A percentile compares a stretch with the other conserved stretches of the same genome.
phyloP scores from a whole-genome alignment of 2,113 vertebrate species.

The Amphiprion ocellaris region DNA sequence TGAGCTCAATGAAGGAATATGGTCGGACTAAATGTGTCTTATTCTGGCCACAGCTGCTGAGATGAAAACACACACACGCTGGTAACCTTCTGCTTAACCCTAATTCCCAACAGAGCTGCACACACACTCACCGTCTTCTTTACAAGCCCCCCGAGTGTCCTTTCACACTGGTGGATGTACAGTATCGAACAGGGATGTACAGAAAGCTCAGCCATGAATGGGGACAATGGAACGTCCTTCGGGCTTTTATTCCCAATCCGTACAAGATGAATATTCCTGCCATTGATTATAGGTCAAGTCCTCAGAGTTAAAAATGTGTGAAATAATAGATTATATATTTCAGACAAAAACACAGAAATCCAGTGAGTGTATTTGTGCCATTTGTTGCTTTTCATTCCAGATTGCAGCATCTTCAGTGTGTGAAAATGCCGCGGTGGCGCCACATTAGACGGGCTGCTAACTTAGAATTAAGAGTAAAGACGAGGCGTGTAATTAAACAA shows the following conservation, averaged over 20 bases:
- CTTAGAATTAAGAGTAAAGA: constrained; percentile 61
- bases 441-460: constrained; percentile 37
- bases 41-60: constrained; percentile 61
- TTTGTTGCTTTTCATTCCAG: neutral
- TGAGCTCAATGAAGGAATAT: constrained; percentile 2
- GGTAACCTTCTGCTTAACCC: constrained; percentile 45
- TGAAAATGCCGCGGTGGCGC: constrained; percentile 35
- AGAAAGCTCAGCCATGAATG: constrained; percentile 11
- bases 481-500: constrained; percentile 68
- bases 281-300: constrained; percentile 35
- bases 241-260: constrained; percentile 29
- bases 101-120: constrained; percentile 32
- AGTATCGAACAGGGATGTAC: constrained; percentile 26
- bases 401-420: constrained; percentile 6
- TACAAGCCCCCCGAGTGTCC: constrained; percentile 35
- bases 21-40: constrained; percentile 43
- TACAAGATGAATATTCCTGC: constrained; percentile 8
- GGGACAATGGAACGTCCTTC: constrained; percentile 41
- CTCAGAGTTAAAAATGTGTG: neutral
- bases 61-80: constrained; percentile 47
- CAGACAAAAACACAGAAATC: neutral
- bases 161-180: constrained; percentile 14
- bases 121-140: constrained; percentile 12
- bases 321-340: constrained; percentile 11
- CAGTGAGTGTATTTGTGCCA: neutral